These are phyloP conservation scores for Bradypodion pumilum DNA, from an alignment of 2,797 vertebrate species.

Conservation along the genomic window DNA sequence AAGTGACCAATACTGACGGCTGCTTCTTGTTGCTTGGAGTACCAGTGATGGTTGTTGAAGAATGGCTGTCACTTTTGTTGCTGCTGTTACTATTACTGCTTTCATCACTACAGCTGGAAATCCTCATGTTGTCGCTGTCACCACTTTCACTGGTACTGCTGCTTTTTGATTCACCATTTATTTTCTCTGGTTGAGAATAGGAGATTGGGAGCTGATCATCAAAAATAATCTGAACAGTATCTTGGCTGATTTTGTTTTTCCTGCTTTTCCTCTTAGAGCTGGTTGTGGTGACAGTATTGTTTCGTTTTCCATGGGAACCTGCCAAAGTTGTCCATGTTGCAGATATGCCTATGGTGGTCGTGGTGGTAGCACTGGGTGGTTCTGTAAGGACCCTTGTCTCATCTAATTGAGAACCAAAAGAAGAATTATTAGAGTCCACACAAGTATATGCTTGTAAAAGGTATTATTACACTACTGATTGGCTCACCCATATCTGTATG, in stretches of 20 bases:
- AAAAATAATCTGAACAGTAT: constrained; percentile 82
- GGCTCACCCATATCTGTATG: not conserved
- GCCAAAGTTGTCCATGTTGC: constrained; percentile 83
- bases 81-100: constrained; percentile 84
- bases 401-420: constrained; percentile 63
- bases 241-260: constrained; percentile 81
- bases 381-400: constrained; percentile 80
- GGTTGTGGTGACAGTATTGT: constrained; percentile 80
- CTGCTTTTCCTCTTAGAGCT: constrained; percentile 85
- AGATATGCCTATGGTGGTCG: constrained; percentile 84
- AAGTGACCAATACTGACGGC: constrained; percentile 82
- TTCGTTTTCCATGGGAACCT: constrained; percentile 82
- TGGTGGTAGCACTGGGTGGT: constrained; percentile 83
- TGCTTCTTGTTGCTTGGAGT: constrained; percentile 89
- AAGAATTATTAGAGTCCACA: constrained; percentile 2
- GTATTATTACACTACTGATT: not conserved
- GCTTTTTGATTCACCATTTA: constrained; percentile 81
- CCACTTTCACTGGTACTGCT: constrained; percentile 83
- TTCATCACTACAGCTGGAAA: constrained; percentile 83
- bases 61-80: constrained; percentile 90
- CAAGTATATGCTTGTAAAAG: not conserved
- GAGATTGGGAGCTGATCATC: constrained; percentile 83
- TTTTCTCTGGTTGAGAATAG: constrained; percentile 80
- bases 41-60: constrained; percentile 77
- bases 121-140: constrained; percentile 83